phyloP scores from a whole-genome alignment of 1,140 invertebrate species.

The Portunus trituberculatus region DNA sequence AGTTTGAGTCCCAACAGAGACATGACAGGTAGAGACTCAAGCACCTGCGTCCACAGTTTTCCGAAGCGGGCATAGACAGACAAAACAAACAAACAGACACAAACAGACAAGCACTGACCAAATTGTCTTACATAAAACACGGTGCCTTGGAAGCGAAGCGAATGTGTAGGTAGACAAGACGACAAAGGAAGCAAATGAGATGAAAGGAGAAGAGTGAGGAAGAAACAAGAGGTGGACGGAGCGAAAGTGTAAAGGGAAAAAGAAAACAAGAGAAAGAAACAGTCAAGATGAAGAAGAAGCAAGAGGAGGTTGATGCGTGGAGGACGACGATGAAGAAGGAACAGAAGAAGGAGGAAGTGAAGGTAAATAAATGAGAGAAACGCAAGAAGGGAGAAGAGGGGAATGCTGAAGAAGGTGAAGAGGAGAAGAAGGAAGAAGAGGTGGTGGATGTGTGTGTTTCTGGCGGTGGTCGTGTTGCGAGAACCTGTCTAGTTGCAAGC shows the following conservation, averaged over 20 bases:
- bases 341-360: no score
- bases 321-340: no score
- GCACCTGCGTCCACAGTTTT: not conserved
- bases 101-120: not conserved
- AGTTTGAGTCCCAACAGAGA: not conserved
- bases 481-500: not conserved
- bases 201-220: not conserved
- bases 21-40: not conserved
- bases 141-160: not conserved
- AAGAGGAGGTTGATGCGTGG: no score
- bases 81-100: not conserved
- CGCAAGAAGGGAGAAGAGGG: no score
- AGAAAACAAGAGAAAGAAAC: no score
- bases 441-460: not conserved
- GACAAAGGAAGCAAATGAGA: not conserved
- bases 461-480: not conserved
- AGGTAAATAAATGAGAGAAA: no score
- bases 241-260: no score
- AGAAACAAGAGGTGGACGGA: no score
- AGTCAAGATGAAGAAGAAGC: no score
- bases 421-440: not conserved
- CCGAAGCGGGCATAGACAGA: not conserved
- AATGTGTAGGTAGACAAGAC: not conserved
- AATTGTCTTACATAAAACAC: not conserved
- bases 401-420: not conserved